These are phyloP conservation scores for Eupleurogrammus muticus DNA, from an alignment of 2,797 vertebrate genomes.

Conservation along the genomic window DNA sequence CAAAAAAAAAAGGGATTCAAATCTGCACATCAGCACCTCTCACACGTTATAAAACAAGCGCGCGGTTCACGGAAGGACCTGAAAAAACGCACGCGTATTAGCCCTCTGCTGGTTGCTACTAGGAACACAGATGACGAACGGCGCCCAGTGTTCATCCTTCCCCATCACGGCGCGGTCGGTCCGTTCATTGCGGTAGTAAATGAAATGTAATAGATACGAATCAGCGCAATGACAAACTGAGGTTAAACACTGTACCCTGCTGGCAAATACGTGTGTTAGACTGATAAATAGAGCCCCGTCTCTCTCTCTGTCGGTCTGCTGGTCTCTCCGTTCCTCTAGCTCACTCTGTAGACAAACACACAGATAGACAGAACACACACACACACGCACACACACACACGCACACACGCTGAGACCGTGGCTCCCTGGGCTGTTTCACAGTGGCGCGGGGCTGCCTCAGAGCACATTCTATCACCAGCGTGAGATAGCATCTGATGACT, in stretches of 20 bases:
- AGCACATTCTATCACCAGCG: constrained; percentile 80
- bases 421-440: constrained; percentile 79
- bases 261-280: constrained; percentile 74
- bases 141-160: constrained; percentile 54
- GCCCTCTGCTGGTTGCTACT: constrained; percentile 74
- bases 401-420: constrained; percentile 64
- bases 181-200: constrained; percentile 68
- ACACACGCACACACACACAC: constrained; percentile 41
- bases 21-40: constrained; percentile 23
- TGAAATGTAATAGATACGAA: constrained; percentile 76
- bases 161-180: constrained; percentile 45
- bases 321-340: constrained; percentile 60
- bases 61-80: constrained; percentile 18
- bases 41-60: constrained; percentile 35
- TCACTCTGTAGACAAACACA: constrained; percentile 35
- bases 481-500: constrained; percentile 85
- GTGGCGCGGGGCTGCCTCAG: constrained; percentile 77
- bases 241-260: constrained; percentile 79
- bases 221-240: constrained; percentile 78
- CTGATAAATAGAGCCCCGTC: constrained; percentile 71
- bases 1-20: constrained; percentile 9
- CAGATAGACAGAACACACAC: constrained; percentile 4
- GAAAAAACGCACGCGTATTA: constrained; percentile 52
- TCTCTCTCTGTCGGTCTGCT: constrained; percentile 57
- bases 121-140: constrained; percentile 65